Evolutionary conservation across 2,113 vertebrate genomes (phyloP), one percentile per base, ranked within the genome.

Genomic region (Otis tarda): DNA sequence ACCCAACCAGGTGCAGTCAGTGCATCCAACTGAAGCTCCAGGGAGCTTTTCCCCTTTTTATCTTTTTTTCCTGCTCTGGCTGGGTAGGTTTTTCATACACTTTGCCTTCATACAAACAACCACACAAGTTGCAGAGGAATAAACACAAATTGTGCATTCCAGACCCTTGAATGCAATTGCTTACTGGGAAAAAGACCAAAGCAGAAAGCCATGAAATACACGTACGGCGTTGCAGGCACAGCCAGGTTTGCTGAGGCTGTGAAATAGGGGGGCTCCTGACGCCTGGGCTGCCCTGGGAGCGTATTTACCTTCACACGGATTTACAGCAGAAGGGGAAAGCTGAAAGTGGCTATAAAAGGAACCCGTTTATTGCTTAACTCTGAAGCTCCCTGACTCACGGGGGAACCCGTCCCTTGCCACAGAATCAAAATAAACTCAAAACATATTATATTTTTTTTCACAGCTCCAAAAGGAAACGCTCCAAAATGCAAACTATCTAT

Each of bases 111-210:
- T 27, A 52, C 67, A 59, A 90, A 60, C 80, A 87, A 71, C 52
- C 33, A 37, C 0, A 2, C 0, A 0, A 33, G 9, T 27, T 91
- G n/a, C 70, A 63, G 57, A 13, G 13, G 68, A 69, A 65, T 47
- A 70, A 95, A 80, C 27, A 49, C 47, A 81, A 90, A 53, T 37
- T 43, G 41, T 43, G 41, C 41, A 43, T 43, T 43, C 41, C 39
- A 65, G 14, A 50, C 39, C 37, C 50, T 64, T 39, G 33, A 68
- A 95, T 55, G 24, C 43, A 64, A 27, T 37, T 45, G 53, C 49
- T 90, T 37, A 15, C 20, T 0, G 0, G 76, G 89, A 60, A 52
- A 28, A 84, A 76, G 67, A 73, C 67, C 43, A 43, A 11, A 8
- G 15, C 8, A 10, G 53, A 73, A n/a, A 61, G 67, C 82, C 25